Conservation (phyloP, 2,888 invertebrate species). For the Chaetogeoica ovagalla region DNA sequence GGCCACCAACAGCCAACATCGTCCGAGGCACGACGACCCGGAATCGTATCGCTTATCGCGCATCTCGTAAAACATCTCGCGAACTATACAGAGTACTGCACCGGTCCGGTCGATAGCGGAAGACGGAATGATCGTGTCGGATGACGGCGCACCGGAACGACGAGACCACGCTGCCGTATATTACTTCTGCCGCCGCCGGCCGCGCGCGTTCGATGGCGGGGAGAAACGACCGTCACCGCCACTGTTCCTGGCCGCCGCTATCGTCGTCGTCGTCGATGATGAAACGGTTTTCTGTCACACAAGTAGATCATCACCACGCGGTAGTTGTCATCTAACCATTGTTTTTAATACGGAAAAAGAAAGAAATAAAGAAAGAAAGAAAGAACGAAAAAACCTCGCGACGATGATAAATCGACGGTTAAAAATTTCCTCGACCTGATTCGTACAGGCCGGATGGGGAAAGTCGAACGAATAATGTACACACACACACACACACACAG, state of each 20-base stretch:
- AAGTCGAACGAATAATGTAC: conserved; percentile 33
- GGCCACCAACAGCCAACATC: conserved; percentile 58
- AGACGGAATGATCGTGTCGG: conserved; percentile 38
- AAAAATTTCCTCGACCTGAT: conserved; percentile 49
- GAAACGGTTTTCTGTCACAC: conserved; percentile 34
- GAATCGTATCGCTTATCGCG: conserved; percentile 54
- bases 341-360: conserved; percentile 23
- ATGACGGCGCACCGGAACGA: conserved; percentile 36
- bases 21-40: conserved; percentile 57
- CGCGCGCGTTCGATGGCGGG: conserved; percentile 4
- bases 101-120: conserved; percentile 34
- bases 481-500: background rate
- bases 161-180: too few species aligned
- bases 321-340: conserved; percentile 31
- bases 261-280: conserved; percentile 3
- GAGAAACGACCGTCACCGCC: conserved; percentile 4
- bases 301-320: conserved; percentile 45
- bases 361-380: background rate
- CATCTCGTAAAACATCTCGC: conserved; percentile 55
- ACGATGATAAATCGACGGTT: conserved; percentile 28
- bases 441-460: conserved; percentile 34
- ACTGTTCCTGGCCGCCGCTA: too few species aligned
- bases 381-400: conserved; percentile 11
- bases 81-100: conserved; percentile 6
- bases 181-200: background rate